Base-by-base conservation (phyloP, 2,113 vertebrate genomes). In the Paramisgurnus dabryanus region DNA sequence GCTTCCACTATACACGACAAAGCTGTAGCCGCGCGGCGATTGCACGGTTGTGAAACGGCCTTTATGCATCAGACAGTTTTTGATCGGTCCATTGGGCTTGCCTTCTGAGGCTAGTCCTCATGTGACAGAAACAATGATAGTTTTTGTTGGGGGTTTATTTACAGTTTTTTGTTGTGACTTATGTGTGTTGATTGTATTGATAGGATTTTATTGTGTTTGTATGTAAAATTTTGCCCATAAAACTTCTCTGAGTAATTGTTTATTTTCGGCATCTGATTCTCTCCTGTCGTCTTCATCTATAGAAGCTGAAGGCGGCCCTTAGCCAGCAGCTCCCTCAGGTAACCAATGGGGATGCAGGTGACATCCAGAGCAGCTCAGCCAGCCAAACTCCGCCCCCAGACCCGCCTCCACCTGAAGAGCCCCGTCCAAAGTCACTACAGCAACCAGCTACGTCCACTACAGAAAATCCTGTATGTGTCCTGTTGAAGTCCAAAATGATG, bases 401-500 rank as follows among this genome's bases (percentile, higher is more conserved):
- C 5, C 84, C 82, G 0, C 61, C 86, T 13, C 87, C 85, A 3
- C 84, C 82, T 0, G 86, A 84, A 4, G 88, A 78, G 49, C 80
- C 67, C 79, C 87, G 1, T 3, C 88, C 63, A 50, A 95, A 96
- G 73, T 95, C 97, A 22, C 91, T 98, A n/a, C 97, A 99, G 81
- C 96, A 99, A 81, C 96, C 96, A 76, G 97, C 97, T 85, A 98
- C 96, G 58, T 99, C 98, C 82, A 99, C 97, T 83, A 99, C 97
- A 81, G 97, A 98, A 92, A 98, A 95, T 47, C 96, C 97, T 90
- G 98, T 99, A 93, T 85, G 96, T 72, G 2, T 34, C 27, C 27
- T 34, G 27, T 34, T 34, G 27, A 34, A 2, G 1, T 34, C 22
- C 22, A 22, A 22, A 22, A 22, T 22, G 22, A 22, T 22, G 22